A percentile compares a stretch with the other conserved stretches of the same genome.
Evolutionary conservation across 1,140 invertebrate species (phyloP).

Genomic region (Trachelipus rathkii): DNA sequence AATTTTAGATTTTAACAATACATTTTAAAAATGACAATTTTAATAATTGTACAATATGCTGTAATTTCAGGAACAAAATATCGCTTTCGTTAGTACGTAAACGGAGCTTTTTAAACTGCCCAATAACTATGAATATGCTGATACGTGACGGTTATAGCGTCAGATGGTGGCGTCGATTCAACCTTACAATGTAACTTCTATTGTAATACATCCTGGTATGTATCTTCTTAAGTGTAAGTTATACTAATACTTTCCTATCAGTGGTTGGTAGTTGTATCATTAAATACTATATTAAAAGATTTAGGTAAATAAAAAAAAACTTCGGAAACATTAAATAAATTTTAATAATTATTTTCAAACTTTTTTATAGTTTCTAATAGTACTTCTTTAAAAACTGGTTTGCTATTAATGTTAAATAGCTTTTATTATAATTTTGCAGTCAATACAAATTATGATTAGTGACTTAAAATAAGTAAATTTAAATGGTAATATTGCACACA

Average conservation of each 20-base stretch:
- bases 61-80: conserved; percentile 42
- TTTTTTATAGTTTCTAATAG: not conserved
- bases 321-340: not conserved
- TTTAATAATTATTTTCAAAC: not conserved
- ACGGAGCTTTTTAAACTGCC: conserved; percentile 48
- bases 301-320: too few species aligned
- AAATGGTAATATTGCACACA: not conserved
- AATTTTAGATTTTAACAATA: too few species aligned
- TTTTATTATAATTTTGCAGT: too few species aligned
- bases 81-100: conserved; percentile 48
- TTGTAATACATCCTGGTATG: conserved; percentile 24
- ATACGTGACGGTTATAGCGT: conserved; percentile 47
- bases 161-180: conserved; percentile 47
- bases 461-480: not conserved
- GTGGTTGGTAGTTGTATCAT: not conserved
- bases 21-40: too few species aligned
- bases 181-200: conserved; percentile 24
- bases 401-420: too few species aligned
- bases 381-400: not conserved
- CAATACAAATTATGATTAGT: not conserved
- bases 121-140: conserved; percentile 49
- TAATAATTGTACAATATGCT: too few species aligned
- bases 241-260: not conserved
- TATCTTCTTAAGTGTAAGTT: not conserved
- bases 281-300: too few species aligned